phyloP scores from a whole-genome alignment of 2,888 invertebrate genomes.

The Elaeidobius kamerunicus region DNA sequence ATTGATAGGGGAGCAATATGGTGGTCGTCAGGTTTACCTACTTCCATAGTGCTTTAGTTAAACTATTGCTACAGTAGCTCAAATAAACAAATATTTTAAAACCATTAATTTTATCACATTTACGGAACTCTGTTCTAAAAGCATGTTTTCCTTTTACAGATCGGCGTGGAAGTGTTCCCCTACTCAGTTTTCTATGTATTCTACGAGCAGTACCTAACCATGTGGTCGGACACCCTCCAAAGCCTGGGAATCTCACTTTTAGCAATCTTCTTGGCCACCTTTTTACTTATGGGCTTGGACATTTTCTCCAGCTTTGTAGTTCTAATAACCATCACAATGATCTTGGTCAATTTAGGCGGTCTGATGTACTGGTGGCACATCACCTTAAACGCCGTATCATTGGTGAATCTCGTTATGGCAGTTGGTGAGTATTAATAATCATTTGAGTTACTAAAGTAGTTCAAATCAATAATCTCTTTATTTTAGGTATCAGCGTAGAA shows the following conservation, averaged over 20 bases:
- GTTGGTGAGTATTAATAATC: too few species aligned
- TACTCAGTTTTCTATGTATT: conserved; percentile 98
- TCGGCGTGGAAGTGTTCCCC: conserved; percentile 70
- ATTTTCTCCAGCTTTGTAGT: conserved; percentile 87
- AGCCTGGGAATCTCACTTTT: conserved; percentile 84
- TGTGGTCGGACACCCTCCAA: conserved; percentile 87
- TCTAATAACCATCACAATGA: conserved; percentile 89
- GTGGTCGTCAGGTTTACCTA: too few species aligned
- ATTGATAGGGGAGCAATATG: too few species aligned
- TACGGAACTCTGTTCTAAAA: too few species aligned
- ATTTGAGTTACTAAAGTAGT: too few species aligned
- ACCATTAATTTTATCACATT: too few species aligned
- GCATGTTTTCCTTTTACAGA: too few species aligned
- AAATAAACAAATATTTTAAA: too few species aligned
- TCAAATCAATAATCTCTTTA: too few species aligned
- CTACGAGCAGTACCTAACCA: conserved; percentile 97
- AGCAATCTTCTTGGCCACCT: conserved; percentile 94
- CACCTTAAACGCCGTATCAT: conserved; percentile 91
- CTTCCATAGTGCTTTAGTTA: too few species aligned
- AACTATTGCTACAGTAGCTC: too few species aligned
- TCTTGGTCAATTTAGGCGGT: conserved; percentile 87
- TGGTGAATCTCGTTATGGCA: conserved; percentile 97
- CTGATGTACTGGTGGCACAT: conserved; percentile 98
- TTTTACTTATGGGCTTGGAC: conserved; percentile 90
- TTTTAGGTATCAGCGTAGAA: conserved; percentile 96